These are phyloP conservation scores for Drosophila lutescens DNA, from an alignment of 2,888 invertebrate species.

Conservation along the genomic window DNA sequence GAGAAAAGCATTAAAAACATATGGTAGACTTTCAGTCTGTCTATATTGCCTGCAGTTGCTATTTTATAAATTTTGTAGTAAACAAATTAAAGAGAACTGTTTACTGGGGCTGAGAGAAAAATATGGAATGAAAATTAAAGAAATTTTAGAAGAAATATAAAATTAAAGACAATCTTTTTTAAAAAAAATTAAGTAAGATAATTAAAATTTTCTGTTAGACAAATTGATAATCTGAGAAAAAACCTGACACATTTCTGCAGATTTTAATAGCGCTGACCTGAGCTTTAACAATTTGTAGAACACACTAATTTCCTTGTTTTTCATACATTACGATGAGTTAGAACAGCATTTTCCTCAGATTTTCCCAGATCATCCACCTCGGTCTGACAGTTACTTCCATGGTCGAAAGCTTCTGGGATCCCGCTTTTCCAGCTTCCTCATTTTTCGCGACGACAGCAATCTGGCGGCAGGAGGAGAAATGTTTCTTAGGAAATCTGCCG, in stretches of 20 bases:
- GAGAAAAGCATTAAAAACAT: constrained; percentile 15
- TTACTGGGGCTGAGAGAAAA: constrained; percentile 1
- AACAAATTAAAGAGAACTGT: constrained; percentile 5
- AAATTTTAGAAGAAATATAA: not conserved
- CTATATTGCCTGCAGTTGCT: constrained; percentile 7
- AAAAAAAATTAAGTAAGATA: not conserved
- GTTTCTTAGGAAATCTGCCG: constrained; percentile 57
- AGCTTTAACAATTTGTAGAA: constrained; percentile 10
- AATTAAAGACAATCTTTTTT: not conserved
- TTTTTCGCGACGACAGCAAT: constrained; percentile 28
- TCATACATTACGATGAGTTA: constrained; percentile 10
- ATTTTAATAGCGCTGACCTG: not conserved
- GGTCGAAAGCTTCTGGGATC: constrained; percentile 12
- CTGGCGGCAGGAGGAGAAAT: constrained; percentile 27
- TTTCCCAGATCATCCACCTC: constrained; percentile 14
- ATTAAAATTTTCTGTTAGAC: not conserved
- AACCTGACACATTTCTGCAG: not conserved
- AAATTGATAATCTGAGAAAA: not conserved
- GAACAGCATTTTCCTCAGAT: not conserved
- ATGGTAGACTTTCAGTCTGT: constrained; percentile 10
- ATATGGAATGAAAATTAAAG: not conserved
- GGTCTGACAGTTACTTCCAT: constrained; percentile 24
- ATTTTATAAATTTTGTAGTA: constrained; percentile 2
- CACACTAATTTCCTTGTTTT: constrained; percentile 3
- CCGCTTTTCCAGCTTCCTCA: constrained; percentile 47